Evolutionary conservation across 2,797 vertebrate species (phyloP).

Genomic region (Steatocranus sp.): DNA sequence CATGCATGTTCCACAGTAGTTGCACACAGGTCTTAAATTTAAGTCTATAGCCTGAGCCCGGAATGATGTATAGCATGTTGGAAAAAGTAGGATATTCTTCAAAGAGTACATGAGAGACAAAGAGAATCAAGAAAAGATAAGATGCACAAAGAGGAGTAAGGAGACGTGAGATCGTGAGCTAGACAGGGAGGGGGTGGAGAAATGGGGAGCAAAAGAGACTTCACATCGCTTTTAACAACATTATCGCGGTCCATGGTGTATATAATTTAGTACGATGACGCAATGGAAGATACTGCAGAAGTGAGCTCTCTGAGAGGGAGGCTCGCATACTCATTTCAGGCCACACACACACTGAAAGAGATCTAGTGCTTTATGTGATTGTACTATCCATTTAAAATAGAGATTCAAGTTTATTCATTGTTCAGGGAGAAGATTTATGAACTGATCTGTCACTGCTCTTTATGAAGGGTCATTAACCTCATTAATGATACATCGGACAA

Average conservation of each 20-base stretch:
- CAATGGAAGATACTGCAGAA: conserved; percentile 48
- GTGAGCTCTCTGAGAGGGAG: conserved; percentile 18
- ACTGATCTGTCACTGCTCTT: not conserved
- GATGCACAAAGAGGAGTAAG: not conserved
- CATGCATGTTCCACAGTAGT: not conserved
- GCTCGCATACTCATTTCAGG: conserved; percentile 1
- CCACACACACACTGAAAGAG: not conserved
- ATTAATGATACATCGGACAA: not conserved
- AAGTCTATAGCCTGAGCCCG: not conserved
- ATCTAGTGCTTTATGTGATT: not conserved
- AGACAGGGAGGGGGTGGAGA: not conserved
- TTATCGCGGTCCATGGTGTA: conserved; percentile 54
- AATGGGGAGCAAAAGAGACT: conserved; percentile 49
- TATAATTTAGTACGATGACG: conserved; percentile 74
- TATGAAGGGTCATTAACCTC: not conserved
- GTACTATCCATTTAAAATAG: not conserved
- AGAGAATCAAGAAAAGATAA: not conserved
- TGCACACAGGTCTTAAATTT: not conserved
- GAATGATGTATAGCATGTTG: not conserved
- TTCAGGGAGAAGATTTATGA: not conserved
- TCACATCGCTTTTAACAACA: conserved; percentile 71
- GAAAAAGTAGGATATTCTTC: not conserved
- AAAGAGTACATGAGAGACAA: conserved; percentile 18
- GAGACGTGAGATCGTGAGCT: not conserved
- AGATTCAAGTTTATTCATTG: not conserved